phyloP scores from a whole-genome alignment of 2,113 vertebrate species.

The Seriola quinqueradiata region DNA sequence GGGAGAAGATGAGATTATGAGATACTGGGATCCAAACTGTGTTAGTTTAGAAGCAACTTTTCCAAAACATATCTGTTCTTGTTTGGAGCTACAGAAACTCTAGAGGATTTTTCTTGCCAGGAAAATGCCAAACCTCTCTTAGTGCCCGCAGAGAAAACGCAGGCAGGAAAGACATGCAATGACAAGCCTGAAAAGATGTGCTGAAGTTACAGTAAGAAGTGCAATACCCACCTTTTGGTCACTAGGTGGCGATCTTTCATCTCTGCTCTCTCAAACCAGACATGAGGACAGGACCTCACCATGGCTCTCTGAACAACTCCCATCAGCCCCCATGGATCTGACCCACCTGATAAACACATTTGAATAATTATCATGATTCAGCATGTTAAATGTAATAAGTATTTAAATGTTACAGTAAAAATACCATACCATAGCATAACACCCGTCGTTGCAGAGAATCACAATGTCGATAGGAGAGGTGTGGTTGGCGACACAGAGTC shows the following conservation, averaged over 20 bases:
- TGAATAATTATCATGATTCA: not conserved
- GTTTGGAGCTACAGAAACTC: slow-evolving; percentile 12
- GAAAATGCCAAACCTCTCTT: slow-evolving; percentile 26
- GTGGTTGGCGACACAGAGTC: slow-evolving; percentile 98
- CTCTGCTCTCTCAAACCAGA: slow-evolving; percentile 98
- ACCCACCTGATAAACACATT: slow-evolving; percentile 88
- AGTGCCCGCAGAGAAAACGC: slow-evolving; percentile 12
- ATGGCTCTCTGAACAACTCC: slow-evolving; percentile 95
- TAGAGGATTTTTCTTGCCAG: slow-evolving; percentile 15
- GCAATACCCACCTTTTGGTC: slow-evolving; percentile 88
- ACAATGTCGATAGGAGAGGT: slow-evolving; percentile 95
- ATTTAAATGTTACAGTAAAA: not conserved
- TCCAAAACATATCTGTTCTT: slow-evolving; percentile 35
- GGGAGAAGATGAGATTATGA: not conserved
- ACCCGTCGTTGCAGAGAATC: slow-evolving; percentile 94
- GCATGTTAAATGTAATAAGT: not conserved
- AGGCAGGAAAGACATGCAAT: not conserved
- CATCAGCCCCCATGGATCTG: slow-evolving; percentile 96
- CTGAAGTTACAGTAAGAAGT: not conserved
- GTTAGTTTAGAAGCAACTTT: slow-evolving; percentile 28
- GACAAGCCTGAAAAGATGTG: slow-evolving; percentile 8
- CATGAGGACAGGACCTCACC: slow-evolving; percentile 94
- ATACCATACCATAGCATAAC: slow-evolving; percentile 94
- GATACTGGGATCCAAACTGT: slow-evolving; percentile 11
- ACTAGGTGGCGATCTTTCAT: slow-evolving; percentile 97